phyloP scores from a whole-genome alignment of 2,113 vertebrate genomes.

The Pavo muticus region DNA sequence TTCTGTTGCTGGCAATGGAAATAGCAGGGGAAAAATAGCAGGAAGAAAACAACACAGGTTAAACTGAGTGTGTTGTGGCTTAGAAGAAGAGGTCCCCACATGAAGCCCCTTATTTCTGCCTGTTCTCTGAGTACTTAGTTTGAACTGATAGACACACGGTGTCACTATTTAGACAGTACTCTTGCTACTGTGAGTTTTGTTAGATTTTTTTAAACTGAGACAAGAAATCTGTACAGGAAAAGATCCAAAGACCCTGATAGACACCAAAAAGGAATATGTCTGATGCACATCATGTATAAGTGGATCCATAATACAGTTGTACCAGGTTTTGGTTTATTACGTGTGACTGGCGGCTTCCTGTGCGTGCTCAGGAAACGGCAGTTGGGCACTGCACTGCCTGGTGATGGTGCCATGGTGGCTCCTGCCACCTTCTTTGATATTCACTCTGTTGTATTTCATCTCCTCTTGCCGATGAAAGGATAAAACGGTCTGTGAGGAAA shows the following conservation, averaged over 20 bases:
- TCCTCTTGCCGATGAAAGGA: constrained; percentile 54
- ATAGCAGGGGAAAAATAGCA: constrained; percentile 13
- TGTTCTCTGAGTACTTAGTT: constrained; percentile 53
- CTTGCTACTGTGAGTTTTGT: constrained; percentile 9
- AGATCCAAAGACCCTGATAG: constrained; percentile 78
- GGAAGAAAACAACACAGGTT: background rate
- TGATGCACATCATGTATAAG: constrained; percentile 51
- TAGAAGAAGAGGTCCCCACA: background rate
- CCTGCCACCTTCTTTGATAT: constrained; percentile 32
- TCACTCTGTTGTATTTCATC: constrained; percentile 6
- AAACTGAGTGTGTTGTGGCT: constrained; percentile 30
- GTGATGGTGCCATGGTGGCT: constrained; percentile 1
- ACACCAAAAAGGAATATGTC: constrained; percentile 72
- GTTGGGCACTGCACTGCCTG: background rate
- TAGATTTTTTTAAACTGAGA: background rate
- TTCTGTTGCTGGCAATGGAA: constrained; percentile 75
- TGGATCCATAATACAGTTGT: constrained; percentile 34
- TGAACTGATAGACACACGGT: constrained; percentile 12
- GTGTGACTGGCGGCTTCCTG: constrained; percentile 21
- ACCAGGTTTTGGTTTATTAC: constrained; percentile 23
- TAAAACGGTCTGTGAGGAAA: constrained; percentile 22
- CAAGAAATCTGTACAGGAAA: constrained; percentile 58
- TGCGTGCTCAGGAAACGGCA: background rate
- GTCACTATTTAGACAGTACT: constrained; percentile 18
- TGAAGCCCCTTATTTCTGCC: constrained; percentile 47